Conservation (phyloP, 2,797 vertebrate genomes). For the Mormyrus proboscirostris region DNA sequence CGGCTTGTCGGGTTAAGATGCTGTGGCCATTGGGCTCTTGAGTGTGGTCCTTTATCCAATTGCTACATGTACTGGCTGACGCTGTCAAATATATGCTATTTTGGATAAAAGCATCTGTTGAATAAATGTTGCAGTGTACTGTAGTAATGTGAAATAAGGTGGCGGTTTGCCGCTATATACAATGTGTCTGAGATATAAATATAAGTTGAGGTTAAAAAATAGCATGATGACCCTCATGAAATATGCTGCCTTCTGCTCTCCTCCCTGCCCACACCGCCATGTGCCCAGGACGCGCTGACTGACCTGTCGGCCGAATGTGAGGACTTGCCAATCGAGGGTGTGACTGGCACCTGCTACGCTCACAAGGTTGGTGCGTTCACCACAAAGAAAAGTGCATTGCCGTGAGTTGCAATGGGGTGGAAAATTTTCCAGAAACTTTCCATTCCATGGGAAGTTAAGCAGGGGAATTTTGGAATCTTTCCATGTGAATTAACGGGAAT, state of each 20-base stretch:
- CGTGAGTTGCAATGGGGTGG: not conserved
- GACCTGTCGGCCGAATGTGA: constrained; percentile 91
- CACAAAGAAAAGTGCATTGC: not conserved
- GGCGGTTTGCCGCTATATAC: not conserved
- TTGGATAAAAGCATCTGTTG: not conserved
- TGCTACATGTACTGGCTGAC: not conserved
- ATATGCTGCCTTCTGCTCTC: not conserved
- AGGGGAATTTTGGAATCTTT: not conserved
- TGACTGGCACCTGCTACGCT: constrained; percentile 76
- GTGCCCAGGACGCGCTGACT: constrained; percentile 78
- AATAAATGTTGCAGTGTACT: not conserved
- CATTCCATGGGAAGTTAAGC: not conserved
- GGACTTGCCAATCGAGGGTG: constrained; percentile 71
- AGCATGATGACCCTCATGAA: not conserved
- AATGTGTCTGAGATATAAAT: not conserved
- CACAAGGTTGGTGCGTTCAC: constrained; percentile 68
- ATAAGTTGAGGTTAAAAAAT: not conserved
- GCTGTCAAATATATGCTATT: not conserved
- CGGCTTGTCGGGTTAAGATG: not conserved
- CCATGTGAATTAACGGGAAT: not conserved
- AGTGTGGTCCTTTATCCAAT: not conserved
- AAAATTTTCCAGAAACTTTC: not conserved
- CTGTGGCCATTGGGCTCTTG: not conserved
- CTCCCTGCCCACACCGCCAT: not conserved
- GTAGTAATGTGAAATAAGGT: not conserved